Percentiles rank a stretch among this genome's conserved stretches.
Conservation (phyloP, 2,113 vertebrate species). For the Irena cyanogastra region DNA sequence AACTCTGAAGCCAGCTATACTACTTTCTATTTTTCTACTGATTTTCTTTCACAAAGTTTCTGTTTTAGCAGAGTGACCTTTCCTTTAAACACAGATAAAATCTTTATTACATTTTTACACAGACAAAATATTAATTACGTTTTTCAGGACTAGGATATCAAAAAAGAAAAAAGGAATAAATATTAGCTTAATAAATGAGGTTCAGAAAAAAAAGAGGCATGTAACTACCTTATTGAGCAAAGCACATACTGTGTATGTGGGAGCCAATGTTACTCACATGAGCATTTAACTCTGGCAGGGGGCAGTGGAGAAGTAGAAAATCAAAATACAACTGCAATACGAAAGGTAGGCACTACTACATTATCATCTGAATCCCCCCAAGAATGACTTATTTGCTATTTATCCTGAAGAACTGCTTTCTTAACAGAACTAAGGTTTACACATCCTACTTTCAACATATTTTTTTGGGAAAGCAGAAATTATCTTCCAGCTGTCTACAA, state of each 20-base stretch:
- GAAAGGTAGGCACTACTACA: not conserved
- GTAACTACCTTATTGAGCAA: not conserved
- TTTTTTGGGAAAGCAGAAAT: not conserved
- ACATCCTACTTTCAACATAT: not conserved
- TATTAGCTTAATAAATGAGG: not conserved
- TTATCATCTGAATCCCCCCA: not conserved
- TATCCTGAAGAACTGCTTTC: not conserved
- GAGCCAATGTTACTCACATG: not conserved
- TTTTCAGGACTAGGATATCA: not conserved
- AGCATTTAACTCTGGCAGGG: not conserved
- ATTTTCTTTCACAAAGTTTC: not conserved
- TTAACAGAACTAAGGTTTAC: not conserved
- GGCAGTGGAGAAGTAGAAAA: not conserved
- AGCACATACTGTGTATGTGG: rapidly evolving
- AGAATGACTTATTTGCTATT: not conserved
- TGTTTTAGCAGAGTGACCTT: not conserved
- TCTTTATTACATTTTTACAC: not conserved
- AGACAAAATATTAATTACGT: not conserved
- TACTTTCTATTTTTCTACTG: not conserved
- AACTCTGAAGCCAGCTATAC: not conserved
- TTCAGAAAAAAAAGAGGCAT: not conserved
- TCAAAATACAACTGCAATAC: not conserved
- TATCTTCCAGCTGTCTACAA: not conserved
- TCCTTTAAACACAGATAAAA: not conserved
- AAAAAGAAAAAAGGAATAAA: not conserved